Percentiles rank a stretch among this genome's conserved stretches.
These are phyloP conservation scores for Pundamilia nyererei DNA, from an alignment of 2,113 vertebrate genomes.

Conservation along the genomic window DNA sequence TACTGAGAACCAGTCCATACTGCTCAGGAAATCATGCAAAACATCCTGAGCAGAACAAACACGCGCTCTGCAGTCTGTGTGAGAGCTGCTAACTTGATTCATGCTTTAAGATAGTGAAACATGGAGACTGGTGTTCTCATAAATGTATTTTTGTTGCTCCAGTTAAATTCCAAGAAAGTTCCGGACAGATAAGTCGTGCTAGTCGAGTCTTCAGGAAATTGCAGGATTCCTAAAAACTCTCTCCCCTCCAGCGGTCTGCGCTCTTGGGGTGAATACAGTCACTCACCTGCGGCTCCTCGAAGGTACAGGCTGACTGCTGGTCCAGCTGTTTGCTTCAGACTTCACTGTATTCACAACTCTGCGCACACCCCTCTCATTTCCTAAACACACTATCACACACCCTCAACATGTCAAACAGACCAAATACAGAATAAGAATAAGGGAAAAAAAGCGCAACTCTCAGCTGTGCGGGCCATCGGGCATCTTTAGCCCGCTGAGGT, in stretches of 20 bases:
- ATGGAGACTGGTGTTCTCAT: background rate
- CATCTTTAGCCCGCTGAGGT: background rate
- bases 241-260: background rate
- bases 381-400: conserved; percentile 18
- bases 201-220: background rate
- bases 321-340: conserved; percentile 18
- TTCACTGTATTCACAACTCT: background rate
- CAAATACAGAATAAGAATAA: background rate
- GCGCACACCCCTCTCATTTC: conserved; percentile 13
- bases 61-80: background rate
- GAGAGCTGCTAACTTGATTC: background rate
- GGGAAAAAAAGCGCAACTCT: background rate
- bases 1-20: background rate
- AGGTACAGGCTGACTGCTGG: background rate
- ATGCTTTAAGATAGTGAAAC: background rate
- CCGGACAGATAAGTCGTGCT: background rate
- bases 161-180: background rate
- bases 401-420: background rate
- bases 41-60: background rate
- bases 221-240: background rate
- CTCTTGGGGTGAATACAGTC: background rate
- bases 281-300: conserved; percentile 48
- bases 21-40: background rate
- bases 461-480: background rate
- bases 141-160: background rate